Evolutionary conservation across 1,140 invertebrate genomes (phyloP).

Genomic region (Aphaenogaster ashmeadi): DNA sequence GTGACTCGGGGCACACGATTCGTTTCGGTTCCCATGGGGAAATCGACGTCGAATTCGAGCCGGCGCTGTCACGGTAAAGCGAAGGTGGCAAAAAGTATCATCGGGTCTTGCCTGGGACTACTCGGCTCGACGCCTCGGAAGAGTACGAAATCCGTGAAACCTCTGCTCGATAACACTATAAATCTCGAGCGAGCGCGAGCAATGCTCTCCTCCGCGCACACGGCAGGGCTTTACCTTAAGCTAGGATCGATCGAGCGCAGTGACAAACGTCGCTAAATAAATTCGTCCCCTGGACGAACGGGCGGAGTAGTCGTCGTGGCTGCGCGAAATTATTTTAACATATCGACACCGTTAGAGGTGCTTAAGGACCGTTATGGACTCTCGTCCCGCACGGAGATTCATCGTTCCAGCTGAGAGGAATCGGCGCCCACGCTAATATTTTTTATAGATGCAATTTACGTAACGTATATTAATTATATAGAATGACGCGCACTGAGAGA

Average conservation of each 20-base stretch:
- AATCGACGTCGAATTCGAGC: constrained; percentile 67
- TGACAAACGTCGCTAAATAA: constrained; percentile 77
- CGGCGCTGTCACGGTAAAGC: constrained; percentile 60
- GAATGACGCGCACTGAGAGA: neutral
- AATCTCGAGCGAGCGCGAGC: constrained; percentile 65
- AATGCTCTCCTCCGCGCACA: constrained; percentile 34
- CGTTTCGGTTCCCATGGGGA: constrained; percentile 60
- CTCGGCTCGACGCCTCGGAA: constrained; percentile 49
- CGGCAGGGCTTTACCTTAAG: constrained; percentile 68
- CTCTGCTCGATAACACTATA: constrained; percentile 76
- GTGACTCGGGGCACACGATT: constrained; percentile 3
- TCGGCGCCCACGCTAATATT: neutral
- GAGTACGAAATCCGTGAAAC: constrained; percentile 71
- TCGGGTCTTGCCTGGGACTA: constrained; percentile 36
- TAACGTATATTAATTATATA: neutral
- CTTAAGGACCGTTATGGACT: neutral
- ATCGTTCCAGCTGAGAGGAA: neutral
- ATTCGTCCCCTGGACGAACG: constrained; percentile 58
- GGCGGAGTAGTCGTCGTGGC: neutral
- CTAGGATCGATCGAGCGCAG: constrained; percentile 70
- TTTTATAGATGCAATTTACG: neutral
- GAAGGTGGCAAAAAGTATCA: constrained; percentile 71
- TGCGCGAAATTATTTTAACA: constrained; percentile 65
- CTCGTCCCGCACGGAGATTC: neutral
- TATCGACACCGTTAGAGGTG: constrained; percentile 28